Percentiles rank a stretch among this genome's conserved stretches.
phyloP scores from a whole-genome alignment of 92 coral and sea anemone species.

The Muricea muricata region DNA sequence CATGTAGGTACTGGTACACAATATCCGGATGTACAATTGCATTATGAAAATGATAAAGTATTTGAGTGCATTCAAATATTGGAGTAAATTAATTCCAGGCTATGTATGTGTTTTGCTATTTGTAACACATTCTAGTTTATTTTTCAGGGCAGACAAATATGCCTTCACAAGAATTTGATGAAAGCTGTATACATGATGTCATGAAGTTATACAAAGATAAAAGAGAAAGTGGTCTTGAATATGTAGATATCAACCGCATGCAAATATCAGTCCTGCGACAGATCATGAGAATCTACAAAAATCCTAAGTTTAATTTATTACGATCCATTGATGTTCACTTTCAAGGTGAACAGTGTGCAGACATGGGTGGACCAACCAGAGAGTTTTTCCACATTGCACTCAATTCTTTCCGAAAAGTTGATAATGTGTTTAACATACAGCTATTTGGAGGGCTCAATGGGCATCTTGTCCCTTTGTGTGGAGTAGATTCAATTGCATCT shows the following conservation, averaged over 20 bases:
- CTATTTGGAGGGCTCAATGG: constrained; percentile 70
- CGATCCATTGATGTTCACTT: constrained; percentile 48
- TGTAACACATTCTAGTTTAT: too few species aligned
- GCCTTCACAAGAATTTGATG: too few species aligned
- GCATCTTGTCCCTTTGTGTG: constrained; percentile 63
- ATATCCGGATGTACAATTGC: too few species aligned
- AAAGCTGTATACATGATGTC: neutral
- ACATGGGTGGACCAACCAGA: too few species aligned
- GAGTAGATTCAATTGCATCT: constrained; percentile 63
- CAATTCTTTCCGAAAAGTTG: too few species aligned
- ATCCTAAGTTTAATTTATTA: constrained; percentile 46
- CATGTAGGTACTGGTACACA: too few species aligned
- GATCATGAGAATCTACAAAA: constrained; percentile 62
- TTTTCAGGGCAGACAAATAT: too few species aligned
- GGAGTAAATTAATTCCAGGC: too few species aligned
- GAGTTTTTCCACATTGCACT: too few species aligned
- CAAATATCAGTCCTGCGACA: constrained; percentile 62
- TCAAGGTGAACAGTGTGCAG: constrained; percentile 65
- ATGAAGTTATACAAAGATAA: constrained; percentile 19
- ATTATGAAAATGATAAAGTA: too few species aligned
- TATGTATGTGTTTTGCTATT: too few species aligned
- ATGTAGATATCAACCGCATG: constrained; percentile 63
- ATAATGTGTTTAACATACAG: constrained; percentile 55
- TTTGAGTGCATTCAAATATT: too few species aligned
- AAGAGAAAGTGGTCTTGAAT: constrained; percentile 47